Base-by-base conservation (phyloP, 2,888 invertebrate species). In the Nysson spinosus region DNA sequence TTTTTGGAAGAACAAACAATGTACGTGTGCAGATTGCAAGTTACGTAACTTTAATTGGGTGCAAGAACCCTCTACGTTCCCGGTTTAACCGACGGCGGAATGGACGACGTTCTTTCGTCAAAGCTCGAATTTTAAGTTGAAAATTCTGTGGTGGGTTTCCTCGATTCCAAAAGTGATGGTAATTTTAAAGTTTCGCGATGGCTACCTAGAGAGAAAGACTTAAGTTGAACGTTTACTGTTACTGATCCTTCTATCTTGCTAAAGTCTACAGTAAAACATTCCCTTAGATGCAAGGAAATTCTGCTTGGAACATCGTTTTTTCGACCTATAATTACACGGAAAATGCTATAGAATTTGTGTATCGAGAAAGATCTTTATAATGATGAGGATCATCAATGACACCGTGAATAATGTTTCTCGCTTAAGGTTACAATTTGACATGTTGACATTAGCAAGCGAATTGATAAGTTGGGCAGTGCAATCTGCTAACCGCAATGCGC, bases 391-490 rank as follows among this genome's bases (percentile, higher is more conserved):
- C n/a, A n/a, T n/a, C n/a, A n/a, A n/a, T n/a, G n/a, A 30, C 9
- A 52, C 47, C 35, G 26, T 39, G 35, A 43, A 40, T 42, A 32
- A 43, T 42, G 51, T 17, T 57, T 43, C 32, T 47, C 16, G 35
- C 58, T 56, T 56, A 68, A 70, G 61, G 68, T 66, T 56, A 71
- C 78, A 73, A 73, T 77, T 65, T 66, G 58, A 67, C 72, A 66
- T 64, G 77, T 78, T 70, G 76, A 72, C 69, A 72, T 73, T 74
- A 77, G 69, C 72, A 60, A 75, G 61, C 66, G 77, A 78, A 79
- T 77, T 78, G 75, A 74, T 75, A 82, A 78, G 75, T 75, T 75
- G 57, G 64, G 65, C 69, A 19, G 50, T 62, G 63, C 75, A 72
- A 58, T 60, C 66, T 54, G 54, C 69, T 65, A 60, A 54, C 52